phyloP scores from a whole-genome alignment of 2,797 vertebrate genomes.

The Sparidentex hasta region DNA sequence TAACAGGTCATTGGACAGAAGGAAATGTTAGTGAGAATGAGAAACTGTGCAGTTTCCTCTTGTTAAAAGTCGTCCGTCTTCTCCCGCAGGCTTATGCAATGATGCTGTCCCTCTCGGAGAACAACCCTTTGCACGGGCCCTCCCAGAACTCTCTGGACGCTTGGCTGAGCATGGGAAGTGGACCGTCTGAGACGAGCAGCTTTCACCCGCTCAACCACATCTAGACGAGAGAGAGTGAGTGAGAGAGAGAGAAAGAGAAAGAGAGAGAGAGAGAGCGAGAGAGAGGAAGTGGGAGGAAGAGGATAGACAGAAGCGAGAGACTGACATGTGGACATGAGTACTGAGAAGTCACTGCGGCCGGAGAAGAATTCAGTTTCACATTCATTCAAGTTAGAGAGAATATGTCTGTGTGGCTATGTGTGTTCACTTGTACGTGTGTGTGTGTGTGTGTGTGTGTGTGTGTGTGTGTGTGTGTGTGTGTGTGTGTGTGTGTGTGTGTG shows the following conservation, averaged over 20 bases:
- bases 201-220: slow-evolving; percentile 98
- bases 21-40: neutral
- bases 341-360: slow-evolving; percentile 46
- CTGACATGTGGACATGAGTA: slow-evolving; percentile 51
- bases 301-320: slow-evolving; percentile 59
- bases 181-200: slow-evolving; percentile 92
- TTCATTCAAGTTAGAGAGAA: slow-evolving; percentile 60
- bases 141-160: slow-evolving; percentile 98
- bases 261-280: slow-evolving; percentile 44
- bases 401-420: slow-evolving; percentile 30
- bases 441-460: slow-evolving; percentile 24
- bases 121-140: slow-evolving; percentile 93
- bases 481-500: slow-evolving; percentile 5
- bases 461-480: slow-evolving; percentile 15
- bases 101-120: slow-evolving; percentile 99
- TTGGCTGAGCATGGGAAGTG: slow-evolving; percentile 97
- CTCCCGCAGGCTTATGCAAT: slow-evolving; percentile 96
- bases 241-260: slow-evolving; percentile 20
- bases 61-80: slow-evolving; percentile 32
- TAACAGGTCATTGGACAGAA: neutral
- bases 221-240: slow-evolving; percentile 79
- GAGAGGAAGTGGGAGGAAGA: slow-evolving; percentile 50
- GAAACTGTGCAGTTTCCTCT: neutral
- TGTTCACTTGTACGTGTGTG: slow-evolving; percentile 13
- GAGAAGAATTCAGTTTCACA: slow-evolving; percentile 70